A percentile compares a stretch with the other conserved stretches of the same genome.
These are phyloP conservation scores for Parasteatoda tepidariorum DNA, from an alignment of 1,140 invertebrate genomes.

Conservation along the genomic window DNA sequence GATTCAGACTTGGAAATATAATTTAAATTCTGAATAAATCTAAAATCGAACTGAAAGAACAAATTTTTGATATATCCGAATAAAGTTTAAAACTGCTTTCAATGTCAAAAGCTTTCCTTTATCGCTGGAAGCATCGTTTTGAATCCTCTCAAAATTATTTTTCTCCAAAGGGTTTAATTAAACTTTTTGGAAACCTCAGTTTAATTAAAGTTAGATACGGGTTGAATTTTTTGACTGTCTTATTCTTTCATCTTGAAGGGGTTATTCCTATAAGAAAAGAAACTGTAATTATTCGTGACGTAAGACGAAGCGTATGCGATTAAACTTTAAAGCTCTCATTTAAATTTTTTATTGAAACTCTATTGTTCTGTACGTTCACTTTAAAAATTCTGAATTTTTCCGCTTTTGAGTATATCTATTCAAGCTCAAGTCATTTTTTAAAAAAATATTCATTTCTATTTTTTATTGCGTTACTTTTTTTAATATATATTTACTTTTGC, in stretches of 20 bases:
- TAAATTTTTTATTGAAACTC: constrained; percentile 8
- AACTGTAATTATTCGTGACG: constrained; percentile 31
- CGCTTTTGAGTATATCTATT: neutral
- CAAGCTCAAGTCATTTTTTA: neutral
- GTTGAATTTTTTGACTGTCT: constrained; percentile 30
- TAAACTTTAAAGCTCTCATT: constrained; percentile 32
- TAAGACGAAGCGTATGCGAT: neutral
- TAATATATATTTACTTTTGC: too few relatives aligned
- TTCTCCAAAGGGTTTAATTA: constrained; percentile 32
- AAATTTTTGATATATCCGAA: neutral
- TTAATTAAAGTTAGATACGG: constrained; percentile 51
- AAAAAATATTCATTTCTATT: neutral
- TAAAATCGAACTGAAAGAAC: neutral
- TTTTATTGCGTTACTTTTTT: too few relatives aligned
- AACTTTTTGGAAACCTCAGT: constrained; percentile 51
- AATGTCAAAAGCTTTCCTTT: neutral
- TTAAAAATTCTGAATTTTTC: neutral
- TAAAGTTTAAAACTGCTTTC: neutral
- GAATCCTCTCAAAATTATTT: constrained; percentile 17
- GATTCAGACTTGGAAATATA: too few relatives aligned
- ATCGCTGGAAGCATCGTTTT: constrained; percentile 18
- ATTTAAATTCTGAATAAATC: neutral
- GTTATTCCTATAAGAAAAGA: constrained; percentile 17
- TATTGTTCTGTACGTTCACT: neutral
- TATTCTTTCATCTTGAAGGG: constrained; percentile 2